Percentiles rank a stretch among this genome's conserved stretches.
phyloP scores from a whole-genome alignment of 2,888 invertebrate genomes.

The Phrixothrix hirtus region DNA sequence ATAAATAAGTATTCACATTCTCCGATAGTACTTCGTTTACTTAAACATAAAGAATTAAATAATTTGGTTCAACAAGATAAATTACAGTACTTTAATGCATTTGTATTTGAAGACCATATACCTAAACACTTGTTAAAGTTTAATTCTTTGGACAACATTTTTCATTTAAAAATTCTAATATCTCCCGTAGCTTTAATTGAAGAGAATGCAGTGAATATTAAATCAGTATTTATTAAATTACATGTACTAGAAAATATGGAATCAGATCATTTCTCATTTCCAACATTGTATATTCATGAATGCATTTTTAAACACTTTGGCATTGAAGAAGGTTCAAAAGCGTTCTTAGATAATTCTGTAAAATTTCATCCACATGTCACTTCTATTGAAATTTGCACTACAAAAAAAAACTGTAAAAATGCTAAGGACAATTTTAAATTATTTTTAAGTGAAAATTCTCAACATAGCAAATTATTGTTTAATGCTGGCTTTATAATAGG shows the following conservation, averaged over 20 bases:
- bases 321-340: slow-evolving; percentile 62
- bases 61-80: not conserved
- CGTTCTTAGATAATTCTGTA: slow-evolving; percentile 58
- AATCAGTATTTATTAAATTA: slow-evolving; percentile 43
- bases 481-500: slow-evolving; percentile 61
- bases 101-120: slow-evolving; percentile 45
- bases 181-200: slow-evolving; percentile 29
- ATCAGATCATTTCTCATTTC: slow-evolving; percentile 31
- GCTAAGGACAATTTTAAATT: slow-evolving; percentile 59
- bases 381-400: slow-evolving; percentile 55
- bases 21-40: slow-evolving; percentile 38
- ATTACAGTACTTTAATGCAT: slow-evolving; percentile 52
- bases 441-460: slow-evolving; percentile 59
- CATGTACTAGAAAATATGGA: slow-evolving; percentile 46
- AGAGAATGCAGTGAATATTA: slow-evolving; percentile 28
- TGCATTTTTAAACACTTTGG: slow-evolving; percentile 61
- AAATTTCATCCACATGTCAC: slow-evolving; percentile 57
- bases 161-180: slow-evolving; percentile 36
- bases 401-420: slow-evolving; percentile 43
- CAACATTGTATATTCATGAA: slow-evolving; percentile 60
- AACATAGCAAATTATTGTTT: slow-evolving; percentile 59
- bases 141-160: slow-evolving; percentile 31
- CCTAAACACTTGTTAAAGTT: slow-evolving; percentile 37
- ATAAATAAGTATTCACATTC: slow-evolving; percentile 21
- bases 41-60: slow-evolving; percentile 32